Conservation (phyloP, 2,113 vertebrate species). For the Tachysurus vachellii region DNA sequence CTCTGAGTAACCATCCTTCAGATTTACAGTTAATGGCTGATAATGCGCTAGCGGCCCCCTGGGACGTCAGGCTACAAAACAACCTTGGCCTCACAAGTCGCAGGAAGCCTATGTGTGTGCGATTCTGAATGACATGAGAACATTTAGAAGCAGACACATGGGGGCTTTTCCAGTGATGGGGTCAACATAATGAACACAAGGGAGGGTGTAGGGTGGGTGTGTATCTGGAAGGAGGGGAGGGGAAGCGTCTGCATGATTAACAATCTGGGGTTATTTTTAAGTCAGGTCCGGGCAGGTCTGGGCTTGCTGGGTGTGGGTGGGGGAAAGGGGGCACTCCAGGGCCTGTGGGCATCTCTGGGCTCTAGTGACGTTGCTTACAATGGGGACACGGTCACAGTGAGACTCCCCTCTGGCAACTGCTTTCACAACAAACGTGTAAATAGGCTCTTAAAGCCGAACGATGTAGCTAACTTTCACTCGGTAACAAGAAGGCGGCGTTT, state of each 20-base stretch:
- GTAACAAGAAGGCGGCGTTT: slow-evolving; percentile 16
- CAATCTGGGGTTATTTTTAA: slow-evolving; percentile 57
- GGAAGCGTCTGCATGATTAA: slow-evolving; percentile 46
- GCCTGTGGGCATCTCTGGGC: slow-evolving; percentile 78
- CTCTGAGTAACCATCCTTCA: slow-evolving; percentile 22
- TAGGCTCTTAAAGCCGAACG: slow-evolving; percentile 36
- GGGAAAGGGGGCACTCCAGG: slow-evolving; percentile 60
- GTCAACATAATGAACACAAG: slow-evolving; percentile 55
- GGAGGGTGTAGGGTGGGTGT: slow-evolving; percentile 38
- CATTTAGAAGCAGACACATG: slow-evolving; percentile 47
- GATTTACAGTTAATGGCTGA: slow-evolving; percentile 41
- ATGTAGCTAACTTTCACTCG: slow-evolving; percentile 19
- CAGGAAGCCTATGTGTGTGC: slow-evolving; percentile 44
- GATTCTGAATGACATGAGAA: slow-evolving; percentile 46
- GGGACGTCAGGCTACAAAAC: slow-evolving; percentile 26
- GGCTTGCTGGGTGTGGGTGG: slow-evolving; percentile 70
- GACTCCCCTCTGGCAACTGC: slow-evolving; percentile 55
- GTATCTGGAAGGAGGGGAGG: slow-evolving; percentile 20
- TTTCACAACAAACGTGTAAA: slow-evolving; percentile 55
- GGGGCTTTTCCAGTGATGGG: slow-evolving; percentile 47
- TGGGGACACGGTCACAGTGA: slow-evolving; percentile 36
- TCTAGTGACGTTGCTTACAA: slow-evolving; percentile 78
- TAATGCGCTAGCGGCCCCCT: slow-evolving; percentile 28
- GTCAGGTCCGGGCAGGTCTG: slow-evolving; percentile 73
- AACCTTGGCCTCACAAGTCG: slow-evolving; percentile 30